A percentile compares a stretch with the other conserved stretches of the same genome.
These are phyloP conservation scores for Gymnosoma rotundatum DNA, from an alignment of 2,888 invertebrate species.

Conservation along the genomic window DNA sequence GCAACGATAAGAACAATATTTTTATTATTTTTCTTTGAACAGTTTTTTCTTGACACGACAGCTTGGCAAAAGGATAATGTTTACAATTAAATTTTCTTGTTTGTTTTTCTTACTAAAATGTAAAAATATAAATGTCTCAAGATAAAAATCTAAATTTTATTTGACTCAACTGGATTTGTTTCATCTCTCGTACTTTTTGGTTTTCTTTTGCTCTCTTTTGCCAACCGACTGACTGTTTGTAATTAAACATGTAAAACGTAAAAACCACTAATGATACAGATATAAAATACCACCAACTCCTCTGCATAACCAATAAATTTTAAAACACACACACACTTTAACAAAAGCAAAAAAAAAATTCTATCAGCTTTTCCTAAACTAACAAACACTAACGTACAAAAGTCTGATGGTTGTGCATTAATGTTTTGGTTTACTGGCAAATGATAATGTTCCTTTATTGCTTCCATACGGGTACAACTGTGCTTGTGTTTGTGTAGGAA, in stretches of 20 bases:
- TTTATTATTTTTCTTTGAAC: background rate
- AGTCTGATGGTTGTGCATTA: constrained; percentile 29
- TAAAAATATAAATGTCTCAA: constrained; percentile 65
- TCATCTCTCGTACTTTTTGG: background rate
- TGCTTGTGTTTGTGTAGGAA: background rate
- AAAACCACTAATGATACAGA: constrained; percentile 65
- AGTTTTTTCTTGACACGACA: constrained; percentile 5
- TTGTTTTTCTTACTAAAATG: background rate
- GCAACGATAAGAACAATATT: constrained; percentile 9
- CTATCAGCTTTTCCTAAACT: background rate
- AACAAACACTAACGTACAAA: background rate
- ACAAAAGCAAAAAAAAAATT: background rate
- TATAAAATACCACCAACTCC: constrained; percentile 55
- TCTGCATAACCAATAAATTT: constrained; percentile 59
- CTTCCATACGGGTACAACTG: background rate
- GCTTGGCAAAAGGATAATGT: constrained; percentile 44
- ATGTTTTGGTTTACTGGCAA: constrained; percentile 62
- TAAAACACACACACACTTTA: background rate
- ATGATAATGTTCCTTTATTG: constrained; percentile 44
- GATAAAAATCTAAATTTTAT: constrained; percentile 74
- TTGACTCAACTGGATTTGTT: constrained; percentile 9
- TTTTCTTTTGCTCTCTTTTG: constrained; percentile 2
- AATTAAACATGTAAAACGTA: constrained; percentile 70
- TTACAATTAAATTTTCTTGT: constrained; percentile 2
- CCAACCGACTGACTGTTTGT: constrained; percentile 41